Conservation (phyloP, 2,113 vertebrate species). For the Chloroceryle aenea region DNA sequence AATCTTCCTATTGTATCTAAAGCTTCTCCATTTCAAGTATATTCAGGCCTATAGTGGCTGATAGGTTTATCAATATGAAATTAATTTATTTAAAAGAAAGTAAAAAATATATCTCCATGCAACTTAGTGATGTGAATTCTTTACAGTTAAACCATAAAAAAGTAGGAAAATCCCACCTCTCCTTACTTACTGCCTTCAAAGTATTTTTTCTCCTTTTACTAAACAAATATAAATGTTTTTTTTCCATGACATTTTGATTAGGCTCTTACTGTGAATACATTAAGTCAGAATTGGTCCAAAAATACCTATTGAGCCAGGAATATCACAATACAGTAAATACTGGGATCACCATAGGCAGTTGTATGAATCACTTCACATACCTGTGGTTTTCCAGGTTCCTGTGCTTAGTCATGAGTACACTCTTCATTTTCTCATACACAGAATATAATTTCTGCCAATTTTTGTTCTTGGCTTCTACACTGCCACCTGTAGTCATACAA, state of each 20-base stretch:
- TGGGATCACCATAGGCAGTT: conserved; percentile 45
- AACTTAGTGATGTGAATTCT: not conserved
- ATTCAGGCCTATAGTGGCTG: not conserved
- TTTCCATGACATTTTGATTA: conserved; percentile 52
- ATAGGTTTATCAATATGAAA: not conserved
- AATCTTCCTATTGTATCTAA: not conserved
- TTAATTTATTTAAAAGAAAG: not conserved
- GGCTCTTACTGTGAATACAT: conserved; percentile 17
- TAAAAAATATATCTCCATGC: not conserved
- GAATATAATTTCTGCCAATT: conserved; percentile 71
- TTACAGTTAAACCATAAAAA: not conserved
- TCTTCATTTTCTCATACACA: conserved; percentile 63
- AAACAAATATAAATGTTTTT: not conserved
- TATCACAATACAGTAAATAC: conserved; percentile 64
- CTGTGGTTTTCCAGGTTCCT: conserved; percentile 78
- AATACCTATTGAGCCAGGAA: conserved; percentile 34
- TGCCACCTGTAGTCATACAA: conserved; percentile 81
- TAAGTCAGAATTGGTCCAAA: conserved; percentile 46
- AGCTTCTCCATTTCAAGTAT: not conserved
- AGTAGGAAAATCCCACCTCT: not conserved
- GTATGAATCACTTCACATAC: conserved; percentile 80
- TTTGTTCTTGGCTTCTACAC: conserved; percentile 76
- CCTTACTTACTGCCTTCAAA: not conserved
- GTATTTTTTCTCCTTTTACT: not conserved
- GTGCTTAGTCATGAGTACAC: conserved; percentile 73